Percentiles rank a stretch among this genome's conserved stretches.
phyloP scores from a whole-genome alignment of 2,797 vertebrate species.

The Gadopsis bispinosus region DNA sequence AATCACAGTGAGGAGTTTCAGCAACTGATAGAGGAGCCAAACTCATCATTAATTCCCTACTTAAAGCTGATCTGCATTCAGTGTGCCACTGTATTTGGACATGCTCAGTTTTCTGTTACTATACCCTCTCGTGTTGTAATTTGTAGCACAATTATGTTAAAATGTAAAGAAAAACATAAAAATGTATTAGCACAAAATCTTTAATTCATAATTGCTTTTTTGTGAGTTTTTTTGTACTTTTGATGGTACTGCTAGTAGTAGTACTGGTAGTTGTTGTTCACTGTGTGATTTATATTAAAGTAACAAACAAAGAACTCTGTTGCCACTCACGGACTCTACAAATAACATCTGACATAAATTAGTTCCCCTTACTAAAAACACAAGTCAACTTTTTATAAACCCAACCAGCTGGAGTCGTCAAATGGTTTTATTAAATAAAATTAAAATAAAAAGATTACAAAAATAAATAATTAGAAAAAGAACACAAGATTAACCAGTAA shows the following conservation, averaged over 20 bases:
- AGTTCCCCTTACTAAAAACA: neutral
- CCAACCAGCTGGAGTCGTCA: neutral
- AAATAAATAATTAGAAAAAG: too few species aligned
- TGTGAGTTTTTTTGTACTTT: neutral
- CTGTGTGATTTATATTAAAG: neutral
- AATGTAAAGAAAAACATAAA: neutral
- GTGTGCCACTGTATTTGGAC: neutral
- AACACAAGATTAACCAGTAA: too few species aligned
- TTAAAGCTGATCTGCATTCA: neutral
- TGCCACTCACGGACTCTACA: neutral
- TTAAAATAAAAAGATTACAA: too few species aligned
- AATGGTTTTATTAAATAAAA: too few species aligned
- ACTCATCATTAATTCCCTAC: neutral
- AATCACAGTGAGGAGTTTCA: conserved; percentile 9
- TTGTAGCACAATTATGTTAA: neutral
- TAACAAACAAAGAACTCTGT: neutral
- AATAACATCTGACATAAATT: neutral
- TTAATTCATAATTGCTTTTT: neutral
- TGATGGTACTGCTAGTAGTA: neutral
- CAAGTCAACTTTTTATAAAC: neutral
- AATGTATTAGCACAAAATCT: neutral
- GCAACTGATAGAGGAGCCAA: neutral
- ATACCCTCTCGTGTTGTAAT: neutral
- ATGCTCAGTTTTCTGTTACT: neutral
- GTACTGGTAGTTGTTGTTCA: neutral